A percentile compares a stretch with the other conserved stretches of the same genome.
Evolutionary conservation across 2,113 vertebrate genomes (phyloP).

Genomic region (Apteryx owenii): DNA sequence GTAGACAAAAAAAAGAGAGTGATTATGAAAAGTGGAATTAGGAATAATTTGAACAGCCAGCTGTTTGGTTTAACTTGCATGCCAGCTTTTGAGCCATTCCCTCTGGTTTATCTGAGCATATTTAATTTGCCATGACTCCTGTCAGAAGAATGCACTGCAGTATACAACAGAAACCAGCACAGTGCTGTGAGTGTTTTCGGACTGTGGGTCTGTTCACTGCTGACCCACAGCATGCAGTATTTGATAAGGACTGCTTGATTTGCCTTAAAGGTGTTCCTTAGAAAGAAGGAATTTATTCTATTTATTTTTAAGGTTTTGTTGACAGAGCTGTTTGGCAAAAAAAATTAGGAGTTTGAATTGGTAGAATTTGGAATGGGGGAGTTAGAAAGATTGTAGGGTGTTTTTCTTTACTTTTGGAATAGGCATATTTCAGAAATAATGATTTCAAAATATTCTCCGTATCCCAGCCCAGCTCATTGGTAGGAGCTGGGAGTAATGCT

Average conservation of each 20-base stretch:
- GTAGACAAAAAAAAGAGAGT: neutral
- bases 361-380: neutral
- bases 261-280: neutral
- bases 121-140: neutral
- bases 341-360: neutral
- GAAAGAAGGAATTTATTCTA: neutral
- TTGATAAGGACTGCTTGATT: neutral
- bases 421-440: neutral
- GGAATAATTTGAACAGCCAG: neutral
- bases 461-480: rapidly evolving
- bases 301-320: neutral
- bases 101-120: neutral
- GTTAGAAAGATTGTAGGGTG: neutral
- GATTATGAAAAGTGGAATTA: neutral
- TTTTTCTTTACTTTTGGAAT: neutral
- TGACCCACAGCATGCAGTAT: neutral
- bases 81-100: neutral
- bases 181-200: neutral
- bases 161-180: neutral
- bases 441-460: neutral
- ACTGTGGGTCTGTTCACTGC: neutral
- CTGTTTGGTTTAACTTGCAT: neutral
- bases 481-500: neutral
- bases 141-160: neutral
- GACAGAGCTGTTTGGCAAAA: neutral